Percentiles rank a stretch among this genome's conserved stretches.
Conservation (phyloP, 1,140 invertebrate species). For the Drosophila watanabei region DNA sequence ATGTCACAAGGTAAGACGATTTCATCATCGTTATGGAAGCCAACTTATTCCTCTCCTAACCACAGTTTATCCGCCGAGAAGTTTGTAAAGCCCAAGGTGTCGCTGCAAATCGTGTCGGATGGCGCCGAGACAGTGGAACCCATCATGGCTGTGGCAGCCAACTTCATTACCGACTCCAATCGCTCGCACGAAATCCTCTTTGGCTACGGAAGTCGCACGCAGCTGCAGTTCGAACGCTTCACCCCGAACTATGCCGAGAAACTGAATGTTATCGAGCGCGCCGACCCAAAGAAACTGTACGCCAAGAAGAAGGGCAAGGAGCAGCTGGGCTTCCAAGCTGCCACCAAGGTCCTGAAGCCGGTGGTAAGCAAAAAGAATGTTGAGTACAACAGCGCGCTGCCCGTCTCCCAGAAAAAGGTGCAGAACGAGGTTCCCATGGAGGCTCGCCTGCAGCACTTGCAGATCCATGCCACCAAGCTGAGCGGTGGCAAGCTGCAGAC, state of each 20-base stretch:
- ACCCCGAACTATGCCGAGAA: slow-evolving; percentile 87
- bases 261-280: slow-evolving; percentile 87
- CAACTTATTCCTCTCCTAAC: neutral
- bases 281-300: slow-evolving; percentile 86
- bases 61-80: slow-evolving; percentile 87
- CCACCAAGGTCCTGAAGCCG: slow-evolving; percentile 86
- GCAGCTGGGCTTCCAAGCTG: slow-evolving; percentile 53
- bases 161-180: slow-evolving; percentile 85
- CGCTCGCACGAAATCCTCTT: slow-evolving; percentile 86
- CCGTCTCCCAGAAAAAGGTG: slow-evolving; percentile 86
- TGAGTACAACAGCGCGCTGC: slow-evolving; percentile 76
- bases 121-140: slow-evolving; percentile 86
- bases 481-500: slow-evolving; percentile 86
- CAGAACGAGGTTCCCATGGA: slow-evolving; percentile 91
- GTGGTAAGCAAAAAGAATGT: slow-evolving; percentile 83
- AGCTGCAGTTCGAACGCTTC: slow-evolving; percentile 89
- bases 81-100: slow-evolving; percentile 90
- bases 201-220: slow-evolving; percentile 87
- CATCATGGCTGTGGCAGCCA: slow-evolving; percentile 87
- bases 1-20: slow-evolving; percentile 89
- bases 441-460: slow-evolving; percentile 90
- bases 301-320: slow-evolving; percentile 83
- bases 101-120: slow-evolving; percentile 89
- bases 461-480: slow-evolving; percentile 85
- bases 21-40: neutral